Evolutionary conservation across 1,140 invertebrate genomes (phyloP).

Genomic region (Eumeta japonica): DNA sequence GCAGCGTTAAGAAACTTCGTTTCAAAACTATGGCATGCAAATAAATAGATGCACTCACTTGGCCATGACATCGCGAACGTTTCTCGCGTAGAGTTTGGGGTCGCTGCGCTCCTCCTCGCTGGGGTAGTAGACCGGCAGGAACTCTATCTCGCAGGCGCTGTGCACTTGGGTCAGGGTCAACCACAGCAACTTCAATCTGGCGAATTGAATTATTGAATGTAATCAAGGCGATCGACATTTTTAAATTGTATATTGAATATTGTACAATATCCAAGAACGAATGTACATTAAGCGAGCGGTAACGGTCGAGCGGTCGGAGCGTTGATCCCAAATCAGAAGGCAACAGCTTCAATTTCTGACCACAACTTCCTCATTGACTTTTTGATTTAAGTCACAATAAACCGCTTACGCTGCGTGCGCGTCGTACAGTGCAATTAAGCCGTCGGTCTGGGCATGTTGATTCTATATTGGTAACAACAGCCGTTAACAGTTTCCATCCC

Average conservation of each 20-base stretch:
- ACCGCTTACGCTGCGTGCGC: no score
- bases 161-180: slow-evolving; percentile 87
- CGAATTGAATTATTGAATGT: slow-evolving; percentile 33
- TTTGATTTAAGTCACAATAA: no score
- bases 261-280: not conserved
- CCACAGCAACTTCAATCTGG: slow-evolving; percentile 83
- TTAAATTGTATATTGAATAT: not conserved
- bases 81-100: slow-evolving; percentile 86
- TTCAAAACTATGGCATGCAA: not conserved
- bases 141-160: slow-evolving; percentile 90
- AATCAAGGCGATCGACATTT: no score
- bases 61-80: slow-evolving; percentile 89
- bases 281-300: not conserved
- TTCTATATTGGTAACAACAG: no score
- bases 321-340: no score
- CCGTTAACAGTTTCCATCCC: no score
- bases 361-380: no score
- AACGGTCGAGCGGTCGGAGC: no score
- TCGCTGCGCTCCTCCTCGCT: slow-evolving; percentile 83
- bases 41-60: slow-evolving; percentile 67
- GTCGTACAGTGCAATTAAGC: no score
- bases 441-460: no score
- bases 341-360: no score
- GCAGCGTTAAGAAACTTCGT: no score
- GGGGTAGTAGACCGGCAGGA: slow-evolving; percentile 88